Conservation (phyloP, 2,113 vertebrate species). For the Brachypodius melanocephalos region DNA sequence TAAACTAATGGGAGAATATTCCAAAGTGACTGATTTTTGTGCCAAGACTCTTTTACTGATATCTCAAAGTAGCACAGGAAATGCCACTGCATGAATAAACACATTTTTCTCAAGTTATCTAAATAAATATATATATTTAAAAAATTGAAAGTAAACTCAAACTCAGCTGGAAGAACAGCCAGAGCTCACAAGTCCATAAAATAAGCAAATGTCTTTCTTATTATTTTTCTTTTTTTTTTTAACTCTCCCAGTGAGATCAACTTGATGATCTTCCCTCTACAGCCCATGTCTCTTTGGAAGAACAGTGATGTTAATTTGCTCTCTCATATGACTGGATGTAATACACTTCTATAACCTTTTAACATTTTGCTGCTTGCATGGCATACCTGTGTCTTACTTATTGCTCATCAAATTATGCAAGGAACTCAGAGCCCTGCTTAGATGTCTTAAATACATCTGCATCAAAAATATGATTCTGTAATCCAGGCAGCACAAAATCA, state of each 20-base stretch:
- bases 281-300: slow-evolving; percentile 21
- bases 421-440: slow-evolving; percentile 31
- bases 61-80: slow-evolving; percentile 40
- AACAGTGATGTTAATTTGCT: slow-evolving; percentile 59
- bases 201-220: neutral
- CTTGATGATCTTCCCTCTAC: slow-evolving; percentile 1
- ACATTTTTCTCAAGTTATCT: neutral
- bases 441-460: slow-evolving; percentile 37
- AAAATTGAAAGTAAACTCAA: neutral
- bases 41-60: neutral
- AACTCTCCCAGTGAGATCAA: neutral
- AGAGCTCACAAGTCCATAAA: neutral
- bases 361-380: slow-evolving; percentile 42
- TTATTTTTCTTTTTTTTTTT: neutral
- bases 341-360: slow-evolving; percentile 58
- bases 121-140: neutral
- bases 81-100: slow-evolving; percentile 14
- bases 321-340: slow-evolving; percentile 51
- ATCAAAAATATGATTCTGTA: slow-evolving; percentile 39
- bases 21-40: slow-evolving; percentile 48
- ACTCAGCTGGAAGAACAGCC: neutral
- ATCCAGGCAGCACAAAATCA: slow-evolving; percentile 58
- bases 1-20: slow-evolving; percentile 65
- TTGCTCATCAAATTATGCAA: slow-evolving; percentile 61
- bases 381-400: slow-evolving; percentile 61